Conservation (phyloP, 2,888 invertebrate genomes). For the Ichneumon xanthorius region DNA sequence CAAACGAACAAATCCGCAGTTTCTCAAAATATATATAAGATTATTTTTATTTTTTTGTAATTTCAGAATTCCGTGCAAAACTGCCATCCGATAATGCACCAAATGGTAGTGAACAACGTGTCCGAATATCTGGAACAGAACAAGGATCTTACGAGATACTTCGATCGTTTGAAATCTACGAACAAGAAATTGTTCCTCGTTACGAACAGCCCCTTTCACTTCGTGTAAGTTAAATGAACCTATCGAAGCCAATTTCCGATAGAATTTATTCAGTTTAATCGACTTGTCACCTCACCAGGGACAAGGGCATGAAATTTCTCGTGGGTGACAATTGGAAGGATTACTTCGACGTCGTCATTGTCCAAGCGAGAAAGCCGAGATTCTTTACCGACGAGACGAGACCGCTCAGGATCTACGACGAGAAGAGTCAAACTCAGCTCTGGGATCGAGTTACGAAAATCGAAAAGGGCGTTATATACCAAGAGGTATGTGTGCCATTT, state of each 20-base stretch:
- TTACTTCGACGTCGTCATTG: slow-evolving; percentile 97
- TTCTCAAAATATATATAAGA: too few relatives aligned
- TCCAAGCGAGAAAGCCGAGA: slow-evolving; percentile 97
- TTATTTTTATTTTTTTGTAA: too few relatives aligned
- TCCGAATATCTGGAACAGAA: slow-evolving; percentile 93
- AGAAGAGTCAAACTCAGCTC: slow-evolving; percentile 91
- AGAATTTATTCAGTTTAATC: background rate
- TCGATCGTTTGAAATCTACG: slow-evolving; percentile 90
- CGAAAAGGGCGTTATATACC: slow-evolving; percentile 95
- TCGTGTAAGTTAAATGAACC: slow-evolving; percentile 90
- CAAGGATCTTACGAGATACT: slow-evolving; percentile 90
- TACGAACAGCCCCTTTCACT: slow-evolving; percentile 98
- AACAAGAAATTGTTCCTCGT: slow-evolving; percentile 97
- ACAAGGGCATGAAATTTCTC: slow-evolving; percentile 96
- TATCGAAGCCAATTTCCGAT: background rate
- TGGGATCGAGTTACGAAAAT: slow-evolving; percentile 96
- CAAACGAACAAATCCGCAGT: too few relatives aligned
- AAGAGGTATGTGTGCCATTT: slow-evolving; percentile 89
- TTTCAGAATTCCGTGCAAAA: slow-evolving; percentile 93
- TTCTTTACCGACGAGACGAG: slow-evolving; percentile 97
- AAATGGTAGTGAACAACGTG: slow-evolving; percentile 93
- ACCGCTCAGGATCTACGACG: slow-evolving; percentile 95
- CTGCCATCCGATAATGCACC: slow-evolving; percentile 96
- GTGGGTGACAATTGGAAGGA: slow-evolving; percentile 95
- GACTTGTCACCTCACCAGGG: slow-evolving; percentile 86